A percentile compares a stretch with the other conserved stretches of the same genome.
Evolutionary conservation across 2,113 vertebrate genomes (phyloP).

Genomic region (Capreolus pygargus): DNA sequence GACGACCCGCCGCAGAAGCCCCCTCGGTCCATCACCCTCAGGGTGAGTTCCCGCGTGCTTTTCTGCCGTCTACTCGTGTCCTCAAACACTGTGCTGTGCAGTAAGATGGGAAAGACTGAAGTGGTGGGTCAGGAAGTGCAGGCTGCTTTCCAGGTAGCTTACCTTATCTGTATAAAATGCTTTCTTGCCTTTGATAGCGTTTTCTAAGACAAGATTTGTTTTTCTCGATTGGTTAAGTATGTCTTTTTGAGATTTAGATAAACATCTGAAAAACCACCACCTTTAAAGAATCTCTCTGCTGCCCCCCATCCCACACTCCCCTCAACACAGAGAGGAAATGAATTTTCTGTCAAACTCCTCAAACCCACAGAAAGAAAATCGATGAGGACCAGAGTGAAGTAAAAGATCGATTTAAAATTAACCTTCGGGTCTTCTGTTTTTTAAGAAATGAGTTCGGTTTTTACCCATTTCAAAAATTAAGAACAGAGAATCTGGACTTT

Average conservation of each 20-base stretch:
- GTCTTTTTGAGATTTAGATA: slow-evolving; percentile 17
- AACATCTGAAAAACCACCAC: not conserved
- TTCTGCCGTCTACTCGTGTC: not conserved
- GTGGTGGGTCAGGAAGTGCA: not conserved
- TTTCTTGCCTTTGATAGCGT: not conserved
- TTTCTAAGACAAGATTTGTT: not conserved
- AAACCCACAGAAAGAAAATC: slow-evolving; percentile 45
- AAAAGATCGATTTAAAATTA: slow-evolving; percentile 58
- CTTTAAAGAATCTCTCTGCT: not conserved
- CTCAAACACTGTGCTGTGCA: not conserved
- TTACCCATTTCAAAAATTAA: slow-evolving; percentile 17
- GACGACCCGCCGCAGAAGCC: slow-evolving; percentile 97
- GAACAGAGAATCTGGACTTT: not conserved
- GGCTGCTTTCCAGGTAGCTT: not conserved
- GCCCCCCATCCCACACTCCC: not conserved
- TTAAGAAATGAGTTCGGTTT: not conserved
- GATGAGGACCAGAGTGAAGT: slow-evolving; percentile 3
- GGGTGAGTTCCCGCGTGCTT: slow-evolving; percentile 83
- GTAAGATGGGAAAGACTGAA: not conserved
- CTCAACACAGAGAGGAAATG: slow-evolving; percentile 4
- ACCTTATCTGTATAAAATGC: not conserved
- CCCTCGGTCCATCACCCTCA: slow-evolving; percentile 94
- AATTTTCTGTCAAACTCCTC: slow-evolving; percentile 51
- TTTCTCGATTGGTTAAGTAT: not conserved
- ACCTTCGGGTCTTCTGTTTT: slow-evolving; percentile 37